Evolutionary conservation across 35 echinoderm and acorn worm species (phyloP).

Genomic region (Apostichopus japonicus): DNA sequence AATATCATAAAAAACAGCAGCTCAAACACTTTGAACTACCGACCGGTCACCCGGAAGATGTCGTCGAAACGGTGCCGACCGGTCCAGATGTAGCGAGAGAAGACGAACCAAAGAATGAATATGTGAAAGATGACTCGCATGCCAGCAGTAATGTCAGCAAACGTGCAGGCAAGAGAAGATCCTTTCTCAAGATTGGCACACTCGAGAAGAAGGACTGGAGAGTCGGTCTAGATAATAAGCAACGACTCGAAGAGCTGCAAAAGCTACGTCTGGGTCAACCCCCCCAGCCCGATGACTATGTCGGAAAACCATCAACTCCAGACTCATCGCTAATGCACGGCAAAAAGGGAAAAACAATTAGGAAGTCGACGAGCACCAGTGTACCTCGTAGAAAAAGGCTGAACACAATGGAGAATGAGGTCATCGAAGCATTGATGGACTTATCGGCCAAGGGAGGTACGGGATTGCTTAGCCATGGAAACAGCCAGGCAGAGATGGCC

Average conservation of each 20-base stretch:
- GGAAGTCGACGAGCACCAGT: no score
- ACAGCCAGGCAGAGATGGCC: no score
- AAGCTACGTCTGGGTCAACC: background rate
- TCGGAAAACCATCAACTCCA: background rate
- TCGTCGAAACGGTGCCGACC: no score
- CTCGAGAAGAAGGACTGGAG: background rate
- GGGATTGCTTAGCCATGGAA: background rate
- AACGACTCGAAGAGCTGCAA: background rate
- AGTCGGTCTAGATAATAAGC: background rate
- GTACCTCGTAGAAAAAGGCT: conserved; percentile 1
- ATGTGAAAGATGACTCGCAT: no score
- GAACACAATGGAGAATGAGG: conserved; percentile 46
- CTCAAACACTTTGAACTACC: background rate
- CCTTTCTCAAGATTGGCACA: background rate
- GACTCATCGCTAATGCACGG: background rate
- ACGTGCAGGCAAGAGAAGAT: background rate
- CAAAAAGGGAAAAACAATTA: background rate
- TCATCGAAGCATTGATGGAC: conserved; percentile 40
- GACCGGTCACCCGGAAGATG: background rate
- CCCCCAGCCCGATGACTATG: background rate
- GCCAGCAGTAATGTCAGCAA: background rate
- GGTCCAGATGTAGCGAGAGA: no score
- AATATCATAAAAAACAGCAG: background rate
- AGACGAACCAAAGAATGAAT: no score
- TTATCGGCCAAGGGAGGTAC: background rate